phyloP scores from a whole-genome alignment of 2,797 vertebrate species.

The Champsocephalus gunnari region DNA sequence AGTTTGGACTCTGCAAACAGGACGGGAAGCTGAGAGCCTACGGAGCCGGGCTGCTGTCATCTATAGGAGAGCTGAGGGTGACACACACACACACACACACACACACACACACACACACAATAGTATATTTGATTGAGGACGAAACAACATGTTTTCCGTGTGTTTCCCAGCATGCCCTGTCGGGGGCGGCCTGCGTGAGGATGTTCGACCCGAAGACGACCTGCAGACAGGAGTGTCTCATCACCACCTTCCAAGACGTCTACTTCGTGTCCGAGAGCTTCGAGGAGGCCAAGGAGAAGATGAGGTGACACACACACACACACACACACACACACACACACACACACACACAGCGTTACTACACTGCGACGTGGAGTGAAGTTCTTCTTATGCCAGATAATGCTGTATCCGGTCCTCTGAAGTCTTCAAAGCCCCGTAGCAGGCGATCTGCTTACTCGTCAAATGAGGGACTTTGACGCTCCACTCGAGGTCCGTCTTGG shows the following conservation, averaged over 20 bases:
- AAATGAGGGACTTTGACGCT: no score
- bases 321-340: no score
- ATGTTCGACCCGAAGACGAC: constrained; percentile 94
- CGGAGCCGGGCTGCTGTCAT: constrained; percentile 95
- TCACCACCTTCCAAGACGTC: constrained; percentile 97
- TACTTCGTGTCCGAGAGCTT: constrained; percentile 98
- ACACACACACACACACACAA: not conserved
- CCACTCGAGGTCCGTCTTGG: no score
- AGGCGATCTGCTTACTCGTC: no score
- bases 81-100: constrained; percentile 14
- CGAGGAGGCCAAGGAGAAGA: constrained; percentile 98
- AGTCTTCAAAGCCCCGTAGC: no score
- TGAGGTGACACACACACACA: constrained; percentile 86
- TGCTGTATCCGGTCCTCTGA: no score
- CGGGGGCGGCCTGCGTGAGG: constrained; percentile 93
- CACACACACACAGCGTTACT: no score
- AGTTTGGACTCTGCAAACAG: constrained; percentile 98
- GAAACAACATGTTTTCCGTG: no score
- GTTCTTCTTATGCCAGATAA: no score
- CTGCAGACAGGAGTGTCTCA: constrained; percentile 95
- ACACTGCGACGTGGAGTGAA: no score
- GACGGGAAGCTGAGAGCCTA: constrained; percentile 95
- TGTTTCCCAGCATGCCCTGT: constrained; percentile 92
- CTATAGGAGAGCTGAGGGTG: constrained; percentile 96
- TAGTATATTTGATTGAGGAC: not conserved